Percentiles rank a stretch among this genome's conserved stretches.
phyloP scores from a whole-genome alignment of 2,888 invertebrate species.

The Oxyteleia sp. region DNA sequence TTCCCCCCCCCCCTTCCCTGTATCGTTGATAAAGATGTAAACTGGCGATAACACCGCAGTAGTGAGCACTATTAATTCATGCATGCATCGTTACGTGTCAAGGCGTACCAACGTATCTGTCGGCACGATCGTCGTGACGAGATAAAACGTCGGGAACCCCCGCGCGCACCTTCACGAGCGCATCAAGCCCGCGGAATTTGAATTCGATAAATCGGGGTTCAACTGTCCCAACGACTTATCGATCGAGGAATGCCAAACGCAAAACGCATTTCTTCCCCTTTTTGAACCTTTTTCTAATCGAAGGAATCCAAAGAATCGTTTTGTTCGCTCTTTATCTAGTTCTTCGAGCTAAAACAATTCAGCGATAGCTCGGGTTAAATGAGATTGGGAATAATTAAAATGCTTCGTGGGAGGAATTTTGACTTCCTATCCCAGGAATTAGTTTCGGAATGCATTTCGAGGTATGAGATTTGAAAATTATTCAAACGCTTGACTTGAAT shows the following conservation, averaged over 20 bases:
- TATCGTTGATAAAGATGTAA: slow-evolving; percentile 83
- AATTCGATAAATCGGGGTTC: slow-evolving; percentile 56
- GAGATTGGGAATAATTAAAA: too few relatives aligned
- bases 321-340: too few relatives aligned
- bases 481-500: too few relatives aligned
- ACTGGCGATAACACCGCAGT: slow-evolving; percentile 79
- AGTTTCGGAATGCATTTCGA: too few relatives aligned
- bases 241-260: slow-evolving; percentile 1
- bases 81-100: slow-evolving; percentile 86
- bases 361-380: too few relatives aligned
- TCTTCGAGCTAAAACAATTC: too few relatives aligned
- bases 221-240: slow-evolving; percentile 40
- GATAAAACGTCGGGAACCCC: slow-evolving; percentile 78
- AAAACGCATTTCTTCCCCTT: not conserved
- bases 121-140: slow-evolving; percentile 85
- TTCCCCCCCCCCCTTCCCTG: slow-evolving; percentile 35
- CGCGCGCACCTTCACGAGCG: slow-evolving; percentile 20
- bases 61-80: slow-evolving; percentile 85
- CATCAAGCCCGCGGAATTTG: slow-evolving; percentile 69
- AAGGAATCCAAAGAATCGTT: too few relatives aligned
- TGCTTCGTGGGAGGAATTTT: too few relatives aligned
- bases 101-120: slow-evolving; percentile 84
- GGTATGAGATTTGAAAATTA: too few relatives aligned
- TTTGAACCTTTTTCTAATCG: not conserved
- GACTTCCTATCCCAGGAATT: too few relatives aligned